A percentile compares a stretch with the other conserved stretches of the same genome.
These are phyloP conservation scores for Berghia stephanieae DNA, from an alignment of 1,140 invertebrate genomes.

Conservation along the genomic window DNA sequence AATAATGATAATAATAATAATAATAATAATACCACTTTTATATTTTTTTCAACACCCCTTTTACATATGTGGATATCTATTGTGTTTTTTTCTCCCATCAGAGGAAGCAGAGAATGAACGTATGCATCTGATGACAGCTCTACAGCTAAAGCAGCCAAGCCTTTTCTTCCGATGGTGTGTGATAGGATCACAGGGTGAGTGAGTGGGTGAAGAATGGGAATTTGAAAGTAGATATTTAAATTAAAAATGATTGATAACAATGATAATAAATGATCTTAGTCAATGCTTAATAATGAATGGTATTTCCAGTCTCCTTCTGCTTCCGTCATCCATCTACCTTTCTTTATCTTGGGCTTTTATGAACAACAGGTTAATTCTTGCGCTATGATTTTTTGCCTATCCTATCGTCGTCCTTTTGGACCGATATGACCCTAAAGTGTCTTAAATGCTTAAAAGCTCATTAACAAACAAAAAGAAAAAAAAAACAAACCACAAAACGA, in stretches of 20 bases:
- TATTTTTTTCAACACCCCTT: background rate
- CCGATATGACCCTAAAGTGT: too few relatives aligned
- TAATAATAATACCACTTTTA: background rate
- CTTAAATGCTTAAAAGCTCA: too few relatives aligned
- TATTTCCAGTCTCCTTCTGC: background rate
- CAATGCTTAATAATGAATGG: background rate
- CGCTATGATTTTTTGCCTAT: too few relatives aligned
- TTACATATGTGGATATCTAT: background rate
- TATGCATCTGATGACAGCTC: conserved; percentile 67
- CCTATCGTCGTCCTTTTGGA: too few relatives aligned
- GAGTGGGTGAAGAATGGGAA: background rate
- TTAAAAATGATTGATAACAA: background rate
- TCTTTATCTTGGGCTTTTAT: too few relatives aligned
- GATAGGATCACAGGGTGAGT: conserved; percentile 17
- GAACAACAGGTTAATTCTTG: too few relatives aligned
- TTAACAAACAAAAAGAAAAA: too few relatives aligned
- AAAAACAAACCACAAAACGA: too few relatives aligned
- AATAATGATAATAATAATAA: too few relatives aligned
- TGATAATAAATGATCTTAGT: background rate
- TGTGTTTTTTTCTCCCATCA: conserved; percentile 15
- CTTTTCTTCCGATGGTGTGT: conserved; percentile 54
- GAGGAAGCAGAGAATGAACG: conserved; percentile 69
- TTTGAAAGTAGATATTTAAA: background rate
- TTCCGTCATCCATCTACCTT: too few relatives aligned
- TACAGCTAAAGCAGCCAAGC: conserved; percentile 63